Evolutionary conservation across 2,888 invertebrate genomes (phyloP).

Genomic region (Eurois occulta): DNA sequence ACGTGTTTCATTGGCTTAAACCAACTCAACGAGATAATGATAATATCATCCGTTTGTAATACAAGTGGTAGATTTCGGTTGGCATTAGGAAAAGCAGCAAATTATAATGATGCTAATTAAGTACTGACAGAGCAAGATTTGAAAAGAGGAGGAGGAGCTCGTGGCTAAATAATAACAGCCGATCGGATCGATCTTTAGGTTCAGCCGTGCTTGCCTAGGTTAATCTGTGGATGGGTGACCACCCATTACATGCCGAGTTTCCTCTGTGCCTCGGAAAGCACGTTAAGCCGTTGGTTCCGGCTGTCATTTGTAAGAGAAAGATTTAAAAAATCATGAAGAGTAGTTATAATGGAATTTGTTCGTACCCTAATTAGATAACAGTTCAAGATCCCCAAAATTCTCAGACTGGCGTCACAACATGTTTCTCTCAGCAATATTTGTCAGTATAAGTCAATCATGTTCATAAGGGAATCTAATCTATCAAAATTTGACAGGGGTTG

Average conservation of each 20-base stretch:
- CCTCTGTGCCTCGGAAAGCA: no score
- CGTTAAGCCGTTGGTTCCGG: no score
- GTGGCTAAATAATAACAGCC: no score
- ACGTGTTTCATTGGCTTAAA: slow-evolving; percentile 2
- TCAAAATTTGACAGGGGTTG: slow-evolving; percentile 87
- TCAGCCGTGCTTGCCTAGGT: no score
- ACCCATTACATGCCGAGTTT: no score
- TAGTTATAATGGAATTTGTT: neutral
- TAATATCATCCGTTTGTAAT: slow-evolving; percentile 1
- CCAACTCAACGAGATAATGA: neutral
- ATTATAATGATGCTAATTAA: neutral
- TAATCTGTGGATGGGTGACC: no score
- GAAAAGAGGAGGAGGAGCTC: no score
- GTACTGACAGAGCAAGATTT: no score
- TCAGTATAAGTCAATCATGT: slow-evolving; percentile 78
- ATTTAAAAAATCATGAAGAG: neutral
- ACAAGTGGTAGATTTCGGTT: neutral
- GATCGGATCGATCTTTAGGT: no score
- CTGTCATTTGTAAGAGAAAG: no score
- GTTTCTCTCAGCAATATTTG: slow-evolving; percentile 63
- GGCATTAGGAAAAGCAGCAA: neutral
- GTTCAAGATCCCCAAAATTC: neutral
- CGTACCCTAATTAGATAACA: neutral
- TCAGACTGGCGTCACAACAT: slow-evolving; percentile 5
- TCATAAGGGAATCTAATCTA: slow-evolving; percentile 81